Evolutionary conservation across 2,888 invertebrate species (phyloP), one percentile per base, ranked within the genome.

Genomic region (Pachycephus smyrnensis): DNA sequence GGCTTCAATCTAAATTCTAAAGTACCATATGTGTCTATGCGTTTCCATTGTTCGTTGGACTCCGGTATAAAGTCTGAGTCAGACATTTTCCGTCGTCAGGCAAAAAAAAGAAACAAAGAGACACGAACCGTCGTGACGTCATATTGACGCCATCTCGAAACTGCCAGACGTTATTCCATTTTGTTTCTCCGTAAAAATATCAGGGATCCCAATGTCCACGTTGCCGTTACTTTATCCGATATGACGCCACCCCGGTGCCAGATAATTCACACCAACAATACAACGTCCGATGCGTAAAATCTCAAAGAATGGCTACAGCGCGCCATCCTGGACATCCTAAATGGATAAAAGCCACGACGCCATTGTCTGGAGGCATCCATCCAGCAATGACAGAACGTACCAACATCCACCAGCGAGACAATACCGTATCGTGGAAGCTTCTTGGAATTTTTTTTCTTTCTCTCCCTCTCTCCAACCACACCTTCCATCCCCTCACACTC

Each of bases 301-400:
- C 71, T 71, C 33, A 31, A 33, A 71, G 71, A 71, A 71, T 71
- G 9, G 71, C 32, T 71, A 33, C 31, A 31, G 71, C 71, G 68
- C n/a, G 32, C 71, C 71, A 71, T 15, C 71, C 31, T 71, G 12
- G 71, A 71, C 31, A 12, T 31, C 31, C 32, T 33, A 71, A 71
- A 71, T 71, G 71, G 71, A 71, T 71, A 71, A 32, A 71, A 55
- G 55, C 55, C 71, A 71, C 71, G 71, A 32, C 33, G 71, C 32
- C 32, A 86, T 86, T 86, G 86, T 86, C 81, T 84, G 84, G 81
- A 85, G 85, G 86, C 84, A 86, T 86, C 86, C 86, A 82, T 82
- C 82, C 83, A 83, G 82, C 83, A 84, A 82, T 86, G 86, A 86
- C 86, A 86, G 86, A 86, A 85, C 85, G 85, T 82, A 85, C 82